Evolutionary conservation across 2,888 invertebrate genomes (phyloP), one percentile per base, ranked within the genome.

Genomic region (Smittia sp.): DNA sequence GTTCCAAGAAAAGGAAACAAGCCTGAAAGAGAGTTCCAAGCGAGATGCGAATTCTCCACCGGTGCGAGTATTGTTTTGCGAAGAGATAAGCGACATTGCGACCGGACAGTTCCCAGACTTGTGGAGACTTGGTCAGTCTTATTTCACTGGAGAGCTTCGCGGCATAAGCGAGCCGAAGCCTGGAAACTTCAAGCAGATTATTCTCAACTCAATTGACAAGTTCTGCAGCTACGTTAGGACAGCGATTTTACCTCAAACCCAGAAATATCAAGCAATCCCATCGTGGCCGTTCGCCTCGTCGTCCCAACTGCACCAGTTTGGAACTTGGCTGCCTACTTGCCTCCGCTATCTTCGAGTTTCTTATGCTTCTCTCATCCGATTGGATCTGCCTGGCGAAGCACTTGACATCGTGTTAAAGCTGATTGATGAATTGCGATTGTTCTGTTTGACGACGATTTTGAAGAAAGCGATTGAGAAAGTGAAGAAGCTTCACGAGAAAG

Each of bases 101-200:
- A 86, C 89, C 1, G 88, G 89, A 74, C 88, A 90, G 76, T 87
- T 98, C 79, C 93, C 94, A 38, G 94, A 97, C 81, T 86, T 99
- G 78, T 98, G 97, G 97, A 93, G 95, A 79, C 87, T 99, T 0
- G 97, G 98, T 0, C 90, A 96, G 79, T 89, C 94, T 46, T 98
- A 98, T 85, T 96, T 97, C 81, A 91, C 91, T 2, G 94, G 93
- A 6, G 93, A 95, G 79, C 83, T 96, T 74, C 88, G 90, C 77
- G 89, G 91, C 0, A 89, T 90, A 76, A 86, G 89, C 11, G 90
- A 90, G 79, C 87, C 89, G n/a, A 86, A 91, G 72, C 92, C 92
- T 75, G 85, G 86, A 0, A 88, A 89, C 65, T 92, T 93, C 76
- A 94, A 93, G 86, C 88, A 89, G 78, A 93, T 94, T 87, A 89